phyloP scores from a whole-genome alignment of 2,888 invertebrate genomes.

The Coenonympha arcania region DNA sequence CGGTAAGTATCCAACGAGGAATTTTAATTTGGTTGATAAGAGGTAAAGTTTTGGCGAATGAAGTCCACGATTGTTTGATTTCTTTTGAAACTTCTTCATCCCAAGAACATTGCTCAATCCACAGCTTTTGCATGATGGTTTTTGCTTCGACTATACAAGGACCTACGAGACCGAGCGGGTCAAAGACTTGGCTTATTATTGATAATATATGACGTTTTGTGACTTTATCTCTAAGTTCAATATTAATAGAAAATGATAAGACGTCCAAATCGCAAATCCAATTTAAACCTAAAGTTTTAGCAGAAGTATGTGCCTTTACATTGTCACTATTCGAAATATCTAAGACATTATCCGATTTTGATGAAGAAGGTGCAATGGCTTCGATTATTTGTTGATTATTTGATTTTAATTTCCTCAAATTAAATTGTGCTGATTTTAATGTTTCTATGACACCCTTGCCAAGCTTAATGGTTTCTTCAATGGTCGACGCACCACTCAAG shows the following conservation, averaged over 20 bases:
- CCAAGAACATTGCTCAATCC: conserved; percentile 23
- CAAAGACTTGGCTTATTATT: conserved; percentile 29
- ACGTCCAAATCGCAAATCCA: conserved; percentile 28
- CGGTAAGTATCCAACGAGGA: conserved; percentile 25
- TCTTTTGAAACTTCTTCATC: conserved; percentile 23
- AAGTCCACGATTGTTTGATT: conserved; percentile 12
- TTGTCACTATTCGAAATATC: conserved; percentile 3
- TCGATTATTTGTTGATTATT: conserved; percentile 17
- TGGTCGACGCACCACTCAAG: conserved; percentile 22
- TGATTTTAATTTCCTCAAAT: conserved; percentile 30
- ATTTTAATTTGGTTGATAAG: conserved; percentile 23
- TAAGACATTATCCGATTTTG: conserved; percentile 14
- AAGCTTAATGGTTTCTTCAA: conserved; percentile 14
- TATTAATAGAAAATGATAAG: conserved; percentile 26
- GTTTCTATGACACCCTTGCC: conserved; percentile 22
- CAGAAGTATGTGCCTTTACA: neutral
- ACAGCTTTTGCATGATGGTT: conserved; percentile 26
- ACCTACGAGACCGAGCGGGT: conserved; percentile 29
- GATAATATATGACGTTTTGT: conserved; percentile 33
- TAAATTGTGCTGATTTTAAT: conserved; percentile 26
- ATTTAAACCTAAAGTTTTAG: conserved; percentile 31
- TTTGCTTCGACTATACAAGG: conserved; percentile 29
- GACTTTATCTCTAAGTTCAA: conserved; percentile 20
- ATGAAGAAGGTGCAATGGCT: neutral
- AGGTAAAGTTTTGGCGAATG: conserved; percentile 6